phyloP scores from a whole-genome alignment of 1,140 invertebrate species.

The Argopecten irradians region DNA sequence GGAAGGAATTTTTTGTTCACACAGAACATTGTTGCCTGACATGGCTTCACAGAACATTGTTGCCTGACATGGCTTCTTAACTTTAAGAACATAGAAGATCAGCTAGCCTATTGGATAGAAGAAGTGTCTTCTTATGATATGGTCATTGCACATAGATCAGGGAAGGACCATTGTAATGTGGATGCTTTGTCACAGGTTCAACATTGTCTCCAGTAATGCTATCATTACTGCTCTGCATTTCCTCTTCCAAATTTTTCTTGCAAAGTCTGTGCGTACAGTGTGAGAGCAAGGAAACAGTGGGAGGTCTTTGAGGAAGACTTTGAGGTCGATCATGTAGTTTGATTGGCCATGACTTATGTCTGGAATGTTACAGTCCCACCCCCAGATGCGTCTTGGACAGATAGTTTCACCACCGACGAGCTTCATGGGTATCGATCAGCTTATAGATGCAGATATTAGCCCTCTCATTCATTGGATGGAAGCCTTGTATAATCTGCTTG shows the following conservation, averaged over 20 bases:
- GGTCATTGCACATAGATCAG: conserved; percentile 44
- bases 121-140: conserved; percentile 49
- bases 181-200: conserved; percentile 51
- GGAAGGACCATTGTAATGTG: conserved; percentile 45
- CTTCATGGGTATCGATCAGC: too few relatives aligned
- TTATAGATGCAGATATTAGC: too few relatives aligned
- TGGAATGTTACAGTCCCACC: not conserved
- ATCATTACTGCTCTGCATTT: too few relatives aligned
- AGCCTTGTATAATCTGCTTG: not conserved
- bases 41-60: too few relatives aligned
- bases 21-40: conserved; percentile 64
- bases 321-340: conserved; percentile 37
- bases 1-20: conserved; percentile 50
- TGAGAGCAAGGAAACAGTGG: conserved; percentile 4
- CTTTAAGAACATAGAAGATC: conserved; percentile 58
- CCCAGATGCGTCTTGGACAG: not conserved
- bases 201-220: not conserved
- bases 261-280: conserved; percentile 32
- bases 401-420: too few relatives aligned
- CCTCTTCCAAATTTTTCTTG: too few relatives aligned
- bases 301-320: conserved; percentile 27
- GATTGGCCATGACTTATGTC: not conserved
- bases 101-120: conserved; percentile 60
- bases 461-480: not conserved
- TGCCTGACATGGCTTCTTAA: conserved; percentile 53